Conservation (phyloP, 2,888 invertebrate genomes). For the Alsophila aescularia region DNA sequence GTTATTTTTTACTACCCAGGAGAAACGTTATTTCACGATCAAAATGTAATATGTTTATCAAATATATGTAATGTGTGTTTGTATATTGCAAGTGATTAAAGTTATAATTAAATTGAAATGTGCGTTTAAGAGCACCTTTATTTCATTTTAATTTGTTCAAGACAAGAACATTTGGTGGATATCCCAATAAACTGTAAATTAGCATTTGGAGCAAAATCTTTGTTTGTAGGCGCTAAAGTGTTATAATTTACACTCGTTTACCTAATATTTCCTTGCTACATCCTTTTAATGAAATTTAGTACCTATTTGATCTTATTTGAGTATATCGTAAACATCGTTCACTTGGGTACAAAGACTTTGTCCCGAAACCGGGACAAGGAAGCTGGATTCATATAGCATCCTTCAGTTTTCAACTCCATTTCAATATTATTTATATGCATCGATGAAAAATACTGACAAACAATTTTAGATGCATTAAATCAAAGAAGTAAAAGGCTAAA, state of each 20-base stretch:
- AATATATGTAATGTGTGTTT: no score
- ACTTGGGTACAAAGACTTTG: slow-evolving; percentile 63
- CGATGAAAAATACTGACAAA: slow-evolving; percentile 45
- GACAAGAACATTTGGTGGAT: slow-evolving; percentile 17
- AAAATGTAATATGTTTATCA: no score
- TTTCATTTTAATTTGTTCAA: slow-evolving; percentile 9
- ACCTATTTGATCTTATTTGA: slow-evolving; percentile 33
- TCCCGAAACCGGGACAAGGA: slow-evolving; percentile 57
- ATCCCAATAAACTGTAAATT: slow-evolving; percentile 37
- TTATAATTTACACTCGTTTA: slow-evolving; percentile 17
- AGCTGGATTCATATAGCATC: slow-evolving; percentile 60
- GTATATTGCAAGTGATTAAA: no score
- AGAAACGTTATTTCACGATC: no score
- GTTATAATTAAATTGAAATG: not conserved
- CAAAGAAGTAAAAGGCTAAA: slow-evolving; percentile 1
- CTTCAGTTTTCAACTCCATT: slow-evolving; percentile 58
- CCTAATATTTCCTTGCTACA: slow-evolving; percentile 36
- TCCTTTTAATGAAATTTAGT: slow-evolving; percentile 47
- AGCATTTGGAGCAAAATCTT: slow-evolving; percentile 29
- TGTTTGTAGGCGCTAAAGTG: slow-evolving; percentile 24
- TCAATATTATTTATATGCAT: slow-evolving; percentile 50
- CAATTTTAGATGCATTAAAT: slow-evolving; percentile 19
- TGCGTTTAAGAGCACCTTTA: not conserved
- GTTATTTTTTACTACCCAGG: no score
- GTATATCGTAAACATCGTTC: slow-evolving; percentile 47